Percentiles rank a stretch among this genome's conserved stretches.
These are phyloP conservation scores for Watsonalla cultraria DNA, from an alignment of 2,888 invertebrate genomes.

Conservation along the genomic window DNA sequence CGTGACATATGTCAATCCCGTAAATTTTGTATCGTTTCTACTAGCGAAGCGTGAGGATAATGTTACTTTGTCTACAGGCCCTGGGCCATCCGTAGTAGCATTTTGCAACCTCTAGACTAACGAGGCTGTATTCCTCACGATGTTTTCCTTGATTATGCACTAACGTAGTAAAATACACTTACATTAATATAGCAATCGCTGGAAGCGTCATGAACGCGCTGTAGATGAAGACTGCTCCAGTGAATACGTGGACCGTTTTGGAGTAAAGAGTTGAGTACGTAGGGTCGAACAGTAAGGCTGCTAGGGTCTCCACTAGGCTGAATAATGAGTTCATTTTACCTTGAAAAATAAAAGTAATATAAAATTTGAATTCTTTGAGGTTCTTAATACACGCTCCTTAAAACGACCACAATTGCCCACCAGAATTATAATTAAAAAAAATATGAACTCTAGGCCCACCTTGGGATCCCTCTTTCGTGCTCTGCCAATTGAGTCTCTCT, in stretches of 20 bases:
- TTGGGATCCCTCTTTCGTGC: too few relatives aligned
- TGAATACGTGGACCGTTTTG: constrained; percentile 42
- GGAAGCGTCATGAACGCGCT: constrained; percentile 59
- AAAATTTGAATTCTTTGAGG: not conserved
- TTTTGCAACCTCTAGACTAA: too few relatives aligned
- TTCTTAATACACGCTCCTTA: not conserved
- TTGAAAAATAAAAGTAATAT: too few relatives aligned
- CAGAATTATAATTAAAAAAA: too few relatives aligned
- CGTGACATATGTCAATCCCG: too few relatives aligned
- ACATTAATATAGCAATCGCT: constrained; percentile 51
- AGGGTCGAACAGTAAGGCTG: constrained; percentile 63
- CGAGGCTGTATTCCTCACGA: too few relatives aligned
- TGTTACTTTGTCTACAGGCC: too few relatives aligned
- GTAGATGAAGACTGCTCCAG: constrained; percentile 58
- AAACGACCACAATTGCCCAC: not conserved
- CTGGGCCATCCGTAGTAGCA: too few relatives aligned
- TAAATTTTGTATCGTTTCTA: too few relatives aligned
- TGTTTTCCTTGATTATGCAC: not conserved
- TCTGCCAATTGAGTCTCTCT: too few relatives aligned
- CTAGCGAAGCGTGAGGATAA: too few relatives aligned
- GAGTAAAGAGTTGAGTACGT: constrained; percentile 58
- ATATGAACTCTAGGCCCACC: too few relatives aligned
- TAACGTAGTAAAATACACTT: constrained; percentile 25
- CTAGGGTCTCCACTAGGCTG: constrained; percentile 65
- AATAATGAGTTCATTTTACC: constrained; percentile 71